These are phyloP conservation scores for Trissonchulus latispiculum DNA, from an alignment of 2,888 invertebrate genomes.

Conservation along the genomic window DNA sequence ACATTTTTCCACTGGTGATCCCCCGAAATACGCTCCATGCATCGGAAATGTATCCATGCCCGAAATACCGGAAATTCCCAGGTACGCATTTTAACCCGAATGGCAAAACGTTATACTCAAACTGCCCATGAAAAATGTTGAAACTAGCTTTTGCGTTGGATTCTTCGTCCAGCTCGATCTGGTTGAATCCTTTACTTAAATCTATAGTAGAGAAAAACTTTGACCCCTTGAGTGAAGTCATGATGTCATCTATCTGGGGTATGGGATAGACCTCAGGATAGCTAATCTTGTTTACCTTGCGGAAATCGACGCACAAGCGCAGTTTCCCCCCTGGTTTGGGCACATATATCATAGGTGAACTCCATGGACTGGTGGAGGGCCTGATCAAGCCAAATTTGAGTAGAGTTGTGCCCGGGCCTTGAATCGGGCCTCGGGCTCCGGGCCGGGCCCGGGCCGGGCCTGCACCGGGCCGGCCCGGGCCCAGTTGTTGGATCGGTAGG, in stretches of 20 bases:
- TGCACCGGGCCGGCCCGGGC: no score
- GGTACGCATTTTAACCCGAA: constrained; percentile 28
- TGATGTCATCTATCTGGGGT: constrained; percentile 24
- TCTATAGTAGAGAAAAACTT: constrained; percentile 19
- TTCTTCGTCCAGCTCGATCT: constrained; percentile 9
- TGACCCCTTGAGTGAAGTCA: not conserved
- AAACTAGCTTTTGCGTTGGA: constrained; percentile 8
- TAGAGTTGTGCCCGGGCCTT: no score
- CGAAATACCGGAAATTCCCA: constrained; percentile 27
- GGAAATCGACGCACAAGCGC: constrained; percentile 31
- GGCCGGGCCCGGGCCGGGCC: no score
- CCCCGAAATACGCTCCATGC: not conserved
- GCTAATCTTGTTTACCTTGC: constrained; percentile 27
- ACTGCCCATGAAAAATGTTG: constrained; percentile 21
- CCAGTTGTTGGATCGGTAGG: no score
- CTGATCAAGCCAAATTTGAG: not conserved
- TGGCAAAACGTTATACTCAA: constrained; percentile 25
- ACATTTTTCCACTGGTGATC: constrained; percentile 10
- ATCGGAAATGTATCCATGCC: no score
- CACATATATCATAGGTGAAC: not conserved
- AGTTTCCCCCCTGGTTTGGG: constrained; percentile 34
- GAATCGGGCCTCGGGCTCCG: no score
- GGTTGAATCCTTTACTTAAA: constrained; percentile 21
- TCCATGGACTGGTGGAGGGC: constrained; percentile 7
- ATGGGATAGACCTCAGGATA: constrained; percentile 25